Evolutionary conservation across 2,888 invertebrate species (phyloP), one percentile per base, ranked within the genome.

Genomic region (Latrodectus elegans): DNA sequence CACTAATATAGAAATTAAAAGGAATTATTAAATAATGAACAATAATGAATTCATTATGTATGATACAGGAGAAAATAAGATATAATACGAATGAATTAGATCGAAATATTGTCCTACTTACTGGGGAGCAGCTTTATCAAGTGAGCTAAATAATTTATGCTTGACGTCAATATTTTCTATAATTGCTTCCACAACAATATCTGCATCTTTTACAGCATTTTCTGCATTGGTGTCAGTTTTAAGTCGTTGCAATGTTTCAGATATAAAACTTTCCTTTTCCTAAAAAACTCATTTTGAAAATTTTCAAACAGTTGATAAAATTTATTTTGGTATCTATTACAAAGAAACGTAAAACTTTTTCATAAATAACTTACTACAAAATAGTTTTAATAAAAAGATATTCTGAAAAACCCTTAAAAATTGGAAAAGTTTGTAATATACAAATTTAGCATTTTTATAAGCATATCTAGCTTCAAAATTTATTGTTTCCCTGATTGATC

Each of bases 101-200:
- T 2, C 12, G 3, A 68, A 12, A n/a, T 4, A 8, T 68, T 55
- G 38, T 38, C 17, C 14, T 53, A 60, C 82, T 65, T 89, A 89
- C 89, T 70, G 70, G 15, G 90, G 89, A 52, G 90, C 90, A 91
- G 94, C 94, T 87, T 92, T 93, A 93, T 97, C 96, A 65, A 97
- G 93, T 88, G 93, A 93, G 83, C 94, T 93, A 91, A 97, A 97
- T 4, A 97, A 92, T 90, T 95, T 94, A 91, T 95, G 95, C 92
- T 96, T 96, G 0, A 95, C 92, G 77, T 94, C 94, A 87, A 97
- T 93, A 91, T 97, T 96, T 92, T 97, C 97, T 11, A 97, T 95
- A 91, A 97, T 95, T 11, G 97, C 97, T 93, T 97, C 97, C 15
- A 97, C 94, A 4, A 97, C 95, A 84, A 97, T 92, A 92, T 96